Conservation (phyloP, 2,113 vertebrate species). For the Turdus rufiventris region DNA sequence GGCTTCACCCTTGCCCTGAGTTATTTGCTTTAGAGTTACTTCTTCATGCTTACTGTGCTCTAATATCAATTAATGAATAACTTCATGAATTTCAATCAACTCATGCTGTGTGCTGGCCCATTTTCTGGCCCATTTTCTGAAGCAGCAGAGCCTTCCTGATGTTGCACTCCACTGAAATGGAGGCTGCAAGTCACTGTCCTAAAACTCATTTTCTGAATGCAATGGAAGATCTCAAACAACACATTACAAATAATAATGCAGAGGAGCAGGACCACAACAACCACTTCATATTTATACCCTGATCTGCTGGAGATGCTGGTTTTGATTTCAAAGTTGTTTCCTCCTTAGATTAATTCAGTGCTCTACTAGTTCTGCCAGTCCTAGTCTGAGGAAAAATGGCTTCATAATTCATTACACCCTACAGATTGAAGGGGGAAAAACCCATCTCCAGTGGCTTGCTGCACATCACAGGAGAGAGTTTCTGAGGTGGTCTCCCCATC, state of each 20-base stretch:
- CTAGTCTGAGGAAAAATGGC: background rate
- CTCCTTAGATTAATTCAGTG: background rate
- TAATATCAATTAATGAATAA: background rate
- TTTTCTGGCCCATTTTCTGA: background rate
- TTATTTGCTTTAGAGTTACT: background rate
- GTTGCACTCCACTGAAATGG: background rate
- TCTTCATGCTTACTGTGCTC: background rate
- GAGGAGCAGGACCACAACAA: background rate
- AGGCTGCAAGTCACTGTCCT: background rate
- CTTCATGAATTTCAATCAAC: background rate
- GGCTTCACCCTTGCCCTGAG: background rate
- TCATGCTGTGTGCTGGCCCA: conserved; percentile 5
- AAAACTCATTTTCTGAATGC: background rate
- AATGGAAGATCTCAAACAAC: background rate
- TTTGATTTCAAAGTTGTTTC: background rate
- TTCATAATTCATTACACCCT: background rate
- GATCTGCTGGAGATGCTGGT: background rate
- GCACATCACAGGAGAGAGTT: background rate
- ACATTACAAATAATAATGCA: background rate
- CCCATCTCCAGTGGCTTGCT: background rate
- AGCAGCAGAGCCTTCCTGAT: background rate
- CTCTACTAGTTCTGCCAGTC: background rate
- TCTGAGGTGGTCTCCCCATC: background rate
- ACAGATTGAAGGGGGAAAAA: background rate
- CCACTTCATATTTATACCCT: background rate